Base-by-base conservation (phyloP, 2,888 invertebrate genomes). In the Dugesia japonica region DNA sequence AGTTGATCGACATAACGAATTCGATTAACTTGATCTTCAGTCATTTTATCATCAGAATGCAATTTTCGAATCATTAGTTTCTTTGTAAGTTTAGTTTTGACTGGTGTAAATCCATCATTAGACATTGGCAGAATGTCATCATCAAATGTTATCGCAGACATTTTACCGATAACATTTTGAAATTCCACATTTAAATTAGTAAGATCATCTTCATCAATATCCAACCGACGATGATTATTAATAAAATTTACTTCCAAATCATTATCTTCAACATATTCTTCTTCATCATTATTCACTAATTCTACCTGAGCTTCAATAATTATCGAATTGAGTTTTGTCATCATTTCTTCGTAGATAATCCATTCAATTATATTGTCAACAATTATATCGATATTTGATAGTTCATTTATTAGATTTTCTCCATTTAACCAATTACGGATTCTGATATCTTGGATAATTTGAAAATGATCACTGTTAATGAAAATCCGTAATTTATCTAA, bases 1-100 rank as follows among this genome's bases (percentile, higher is more conserved):
- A 83, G 78, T 38, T 79, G 78, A 80, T 83, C 80, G 1, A 82
- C 80, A 80, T 80, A 79, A 4, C 31, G 7, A 4, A 82, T 76
- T 1, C 42, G 15, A 0, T 75, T 33, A 17, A 79, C 80, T 77
- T 82, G 81, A 0, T 79, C 79, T 26, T 80, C 79, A 20, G 28
- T 77, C 82, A 83, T 81, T 17, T 73, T 76, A n/a, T 81, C 80
- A 4, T 38, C 72, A 1, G 78, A 79, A 23, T 23, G 72, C 4
- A 72, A 23, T 7, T 27, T 23, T 72, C 15, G 4, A 13, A 27
- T 15, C 17, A 72, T 20, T 15, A 72, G 20, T 23, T 23, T 23
- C 15, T 27, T 72, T 9, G 4, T 56, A 7, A 56, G 20, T 23
- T 56, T 56, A n/a, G 9, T 56, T 23, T 56, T 56, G n/a, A 56